Percentiles rank a stretch among this genome's conserved stretches.
Evolutionary conservation across 2,113 vertebrate species (phyloP).

Genomic region (Cervus canadensis): DNA sequence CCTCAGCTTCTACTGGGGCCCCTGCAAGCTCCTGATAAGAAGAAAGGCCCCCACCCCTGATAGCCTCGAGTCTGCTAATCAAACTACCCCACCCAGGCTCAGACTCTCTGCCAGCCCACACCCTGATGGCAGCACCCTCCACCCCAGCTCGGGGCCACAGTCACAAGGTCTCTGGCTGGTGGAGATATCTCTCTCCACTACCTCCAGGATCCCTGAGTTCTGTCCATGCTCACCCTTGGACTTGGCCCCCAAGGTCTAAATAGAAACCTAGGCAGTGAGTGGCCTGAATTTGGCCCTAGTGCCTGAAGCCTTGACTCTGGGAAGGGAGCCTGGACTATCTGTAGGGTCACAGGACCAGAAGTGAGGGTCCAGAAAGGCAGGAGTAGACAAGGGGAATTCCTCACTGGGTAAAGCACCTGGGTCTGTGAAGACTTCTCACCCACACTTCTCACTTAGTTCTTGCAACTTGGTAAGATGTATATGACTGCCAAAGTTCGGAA

Average conservation of each 20-base stretch:
- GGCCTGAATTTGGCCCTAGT: background rate
- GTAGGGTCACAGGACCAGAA: background rate
- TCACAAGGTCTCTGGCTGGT: background rate
- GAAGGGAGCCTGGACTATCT: background rate
- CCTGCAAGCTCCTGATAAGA: conserved; percentile 54
- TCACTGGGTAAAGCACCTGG: background rate
- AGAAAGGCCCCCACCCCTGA: conserved; percentile 45
- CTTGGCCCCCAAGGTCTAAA: background rate
- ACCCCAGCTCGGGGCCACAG: background rate
- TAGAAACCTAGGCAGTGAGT: background rate
- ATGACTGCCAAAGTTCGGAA: background rate
- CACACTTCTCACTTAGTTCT: background rate
- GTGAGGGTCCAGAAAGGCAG: background rate
- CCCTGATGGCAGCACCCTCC: conserved; percentile 13
- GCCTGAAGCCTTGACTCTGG: background rate
- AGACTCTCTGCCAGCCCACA: conserved; percentile 12
- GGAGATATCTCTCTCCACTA: background rate
- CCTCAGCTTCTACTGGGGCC: background rate
- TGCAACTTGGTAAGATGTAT: background rate
- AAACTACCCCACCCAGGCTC: conserved; percentile 28
- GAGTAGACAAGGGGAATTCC: background rate
- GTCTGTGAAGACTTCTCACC: background rate
- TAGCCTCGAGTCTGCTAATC: conserved; percentile 49
- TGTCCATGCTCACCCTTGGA: background rate
- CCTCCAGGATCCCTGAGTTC: background rate